Percentiles rank a stretch among this genome's conserved stretches.
phyloP scores from a whole-genome alignment of 2,888 invertebrate species.

The Philonicus albiceps region DNA sequence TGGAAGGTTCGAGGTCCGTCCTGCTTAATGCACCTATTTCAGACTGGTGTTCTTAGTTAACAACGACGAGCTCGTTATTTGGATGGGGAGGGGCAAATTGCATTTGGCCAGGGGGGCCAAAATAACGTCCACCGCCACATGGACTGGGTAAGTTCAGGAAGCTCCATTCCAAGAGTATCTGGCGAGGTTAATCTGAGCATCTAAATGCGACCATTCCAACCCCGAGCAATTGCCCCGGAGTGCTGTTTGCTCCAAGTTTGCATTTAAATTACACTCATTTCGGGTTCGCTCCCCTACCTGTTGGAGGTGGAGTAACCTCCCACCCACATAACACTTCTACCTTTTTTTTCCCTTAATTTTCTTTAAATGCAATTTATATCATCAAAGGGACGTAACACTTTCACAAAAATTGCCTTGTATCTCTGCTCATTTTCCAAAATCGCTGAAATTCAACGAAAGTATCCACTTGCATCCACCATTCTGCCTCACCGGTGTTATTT shows the following conservation, averaged over 20 bases:
- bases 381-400: neutral
- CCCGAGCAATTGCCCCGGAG: constrained; percentile 5
- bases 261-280: constrained; percentile 29
- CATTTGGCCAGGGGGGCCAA: neutral
- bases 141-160: neutral
- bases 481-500: neutral
- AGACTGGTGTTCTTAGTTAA: neutral
- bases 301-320: neutral
- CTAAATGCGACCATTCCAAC: constrained; percentile 22
- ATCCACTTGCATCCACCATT: neutral
- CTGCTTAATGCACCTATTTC: neutral
- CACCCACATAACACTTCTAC: neutral
- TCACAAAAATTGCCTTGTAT: neutral
- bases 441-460: neutral
- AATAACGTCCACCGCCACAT: neutral
- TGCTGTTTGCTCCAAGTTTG: constrained; percentile 27
- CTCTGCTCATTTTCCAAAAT: neutral
- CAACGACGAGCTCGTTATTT: neutral
- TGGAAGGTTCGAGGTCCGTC: neutral
- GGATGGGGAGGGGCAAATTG: neutral
- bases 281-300: neutral
- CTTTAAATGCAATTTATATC: neutral
- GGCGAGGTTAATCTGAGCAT: constrained; percentile 20
- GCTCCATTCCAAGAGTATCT: neutral
- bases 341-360: neutral